Evolutionary conservation across 2,888 invertebrate genomes (phyloP).

Genomic region (Xanthorhoe designata): DNA sequence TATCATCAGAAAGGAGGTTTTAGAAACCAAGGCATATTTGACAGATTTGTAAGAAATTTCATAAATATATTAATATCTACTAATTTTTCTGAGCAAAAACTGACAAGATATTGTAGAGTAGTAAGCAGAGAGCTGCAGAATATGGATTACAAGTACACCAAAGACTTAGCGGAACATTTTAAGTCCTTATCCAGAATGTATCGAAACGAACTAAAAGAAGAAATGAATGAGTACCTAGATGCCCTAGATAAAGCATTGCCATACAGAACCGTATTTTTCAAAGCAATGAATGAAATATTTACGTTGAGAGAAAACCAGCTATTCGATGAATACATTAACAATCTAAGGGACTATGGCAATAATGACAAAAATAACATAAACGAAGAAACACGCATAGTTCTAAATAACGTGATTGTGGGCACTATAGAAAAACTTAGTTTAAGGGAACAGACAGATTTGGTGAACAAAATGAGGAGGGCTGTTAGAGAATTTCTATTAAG

Average conservation of each 20-base stretch:
- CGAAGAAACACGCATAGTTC: conserved; percentile 46
- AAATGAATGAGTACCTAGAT: conserved; percentile 48
- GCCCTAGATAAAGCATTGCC: conserved; percentile 47
- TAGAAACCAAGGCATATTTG: conserved; percentile 55
- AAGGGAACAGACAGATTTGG: conserved; percentile 46
- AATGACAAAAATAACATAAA: conserved; percentile 40
- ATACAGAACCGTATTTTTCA: conserved; percentile 51
- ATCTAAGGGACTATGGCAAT: conserved; percentile 47
- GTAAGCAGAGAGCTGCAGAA: conserved; percentile 49
- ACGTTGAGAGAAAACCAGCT: conserved; percentile 52
- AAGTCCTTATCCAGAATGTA: conserved; percentile 50
- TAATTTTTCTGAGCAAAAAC: conserved; percentile 50
- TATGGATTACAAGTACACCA: conserved; percentile 50
- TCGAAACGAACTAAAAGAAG: conserved; percentile 50
- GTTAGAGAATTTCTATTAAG: conserved; percentile 52
- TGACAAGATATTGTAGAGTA: conserved; percentile 53
- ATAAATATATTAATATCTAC: conserved; percentile 54
- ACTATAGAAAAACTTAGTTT: conserved; percentile 38
- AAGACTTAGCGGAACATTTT: conserved; percentile 52
- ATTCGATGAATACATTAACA: conserved; percentile 62
- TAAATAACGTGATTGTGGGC: conserved; percentile 47
- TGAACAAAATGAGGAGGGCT: conserved; percentile 52
- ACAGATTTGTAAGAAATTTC: conserved; percentile 57
- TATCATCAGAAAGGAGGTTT: conserved; percentile 1
- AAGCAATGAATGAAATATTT: conserved; percentile 59